These are phyloP conservation scores for Ecliptopera silaceata DNA, from an alignment of 2,888 invertebrate species.

Conservation along the genomic window DNA sequence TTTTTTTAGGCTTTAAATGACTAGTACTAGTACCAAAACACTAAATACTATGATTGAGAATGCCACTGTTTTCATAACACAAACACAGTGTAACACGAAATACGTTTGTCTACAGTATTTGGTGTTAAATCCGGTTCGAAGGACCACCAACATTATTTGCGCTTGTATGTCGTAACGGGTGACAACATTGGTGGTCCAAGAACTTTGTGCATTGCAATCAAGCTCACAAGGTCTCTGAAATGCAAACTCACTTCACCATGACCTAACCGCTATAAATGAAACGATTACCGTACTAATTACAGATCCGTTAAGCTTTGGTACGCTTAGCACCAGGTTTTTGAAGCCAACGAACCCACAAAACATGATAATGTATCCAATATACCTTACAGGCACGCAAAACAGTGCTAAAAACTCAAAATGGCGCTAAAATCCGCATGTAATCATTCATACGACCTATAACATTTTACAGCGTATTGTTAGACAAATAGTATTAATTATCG, in stretches of 20 bases:
- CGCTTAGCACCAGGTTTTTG: background rate
- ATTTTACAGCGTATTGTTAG: background rate
- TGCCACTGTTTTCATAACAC: background rate
- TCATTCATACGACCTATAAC: background rate
- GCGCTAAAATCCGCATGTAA: background rate
- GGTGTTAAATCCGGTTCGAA: background rate
- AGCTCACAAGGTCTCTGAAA: conserved; percentile 4
- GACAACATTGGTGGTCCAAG: background rate
- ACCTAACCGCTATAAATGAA: conserved; percentile 1
- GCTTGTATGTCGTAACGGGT: background rate
- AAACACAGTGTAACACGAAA: too few relatives aligned
- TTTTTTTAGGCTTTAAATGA: too few relatives aligned
- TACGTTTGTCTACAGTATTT: too few relatives aligned
- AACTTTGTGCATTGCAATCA: background rate
- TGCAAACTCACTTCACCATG: conserved; percentile 10
- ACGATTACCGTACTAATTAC: background rate
- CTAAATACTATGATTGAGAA: too few relatives aligned
- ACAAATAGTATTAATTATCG: background rate
- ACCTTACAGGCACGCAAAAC: background rate
- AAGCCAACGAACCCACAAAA: background rate
- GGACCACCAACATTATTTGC: background rate
- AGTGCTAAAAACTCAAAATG: background rate
- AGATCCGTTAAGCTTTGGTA: conserved; percentile 1
- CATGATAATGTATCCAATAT: background rate
- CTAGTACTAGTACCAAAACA: too few relatives aligned